Percentiles rank a stretch among this genome's conserved stretches.
Evolutionary conservation across 1,140 invertebrate species (phyloP).

Genomic region (Drosophila burlai): DNA sequence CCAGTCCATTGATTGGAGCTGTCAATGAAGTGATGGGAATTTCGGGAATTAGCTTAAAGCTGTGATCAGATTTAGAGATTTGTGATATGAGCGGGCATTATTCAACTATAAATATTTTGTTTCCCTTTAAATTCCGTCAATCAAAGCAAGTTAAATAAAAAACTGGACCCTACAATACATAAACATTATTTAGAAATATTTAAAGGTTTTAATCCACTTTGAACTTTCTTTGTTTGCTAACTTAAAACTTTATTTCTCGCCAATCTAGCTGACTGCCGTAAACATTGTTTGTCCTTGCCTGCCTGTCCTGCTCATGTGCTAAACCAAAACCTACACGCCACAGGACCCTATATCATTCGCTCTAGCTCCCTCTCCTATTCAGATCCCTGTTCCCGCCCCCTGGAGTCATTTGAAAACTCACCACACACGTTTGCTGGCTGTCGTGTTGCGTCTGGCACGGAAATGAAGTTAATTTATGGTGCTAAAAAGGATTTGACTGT

Average conservation of each 20-base stretch:
- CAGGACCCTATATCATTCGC: slow-evolving; percentile 19
- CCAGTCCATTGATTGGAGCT: slow-evolving; percentile 21
- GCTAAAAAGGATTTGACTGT: slow-evolving; percentile 79
- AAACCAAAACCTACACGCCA: slow-evolving; percentile 18
- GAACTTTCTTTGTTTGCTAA: not conserved
- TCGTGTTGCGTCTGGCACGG: slow-evolving; percentile 78
- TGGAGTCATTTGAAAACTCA: slow-evolving; percentile 34
- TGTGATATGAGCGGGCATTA: too few species aligned
- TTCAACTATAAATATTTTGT: too few species aligned
- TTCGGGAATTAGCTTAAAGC: not conserved
- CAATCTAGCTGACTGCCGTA: not conserved
- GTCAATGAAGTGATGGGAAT: slow-evolving; percentile 11
- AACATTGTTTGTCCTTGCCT: not conserved
- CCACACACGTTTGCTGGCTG: slow-evolving; percentile 70
- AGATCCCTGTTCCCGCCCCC: not conserved
- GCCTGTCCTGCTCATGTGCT: not conserved
- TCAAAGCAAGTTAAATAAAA: not conserved
- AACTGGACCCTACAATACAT: too few species aligned
- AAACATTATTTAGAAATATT: not conserved
- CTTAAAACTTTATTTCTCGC: not conserved
- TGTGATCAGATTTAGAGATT: not conserved
- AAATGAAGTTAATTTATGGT: slow-evolving; percentile 83
- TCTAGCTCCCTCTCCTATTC: not conserved
- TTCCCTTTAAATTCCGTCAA: too few species aligned
- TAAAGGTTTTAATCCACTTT: not conserved